Conservation (phyloP, 1,140 invertebrate genomes). For the Ostrea denselamellosa region DNA sequence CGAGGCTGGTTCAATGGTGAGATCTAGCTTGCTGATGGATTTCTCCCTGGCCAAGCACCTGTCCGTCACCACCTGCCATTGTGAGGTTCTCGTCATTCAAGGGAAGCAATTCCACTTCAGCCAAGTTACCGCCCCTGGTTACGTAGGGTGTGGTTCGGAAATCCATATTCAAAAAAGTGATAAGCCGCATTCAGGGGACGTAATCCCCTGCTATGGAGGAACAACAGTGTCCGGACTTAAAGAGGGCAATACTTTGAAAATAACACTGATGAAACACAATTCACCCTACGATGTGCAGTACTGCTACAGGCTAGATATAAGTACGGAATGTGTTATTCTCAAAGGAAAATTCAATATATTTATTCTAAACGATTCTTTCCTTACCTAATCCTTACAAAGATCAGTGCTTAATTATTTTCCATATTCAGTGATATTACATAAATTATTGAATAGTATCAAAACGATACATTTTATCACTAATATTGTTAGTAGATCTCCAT, state of each 20-base stretch:
- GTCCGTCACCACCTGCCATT: conserved; percentile 17
- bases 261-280: conserved; percentile 18
- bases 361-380: too few species aligned
- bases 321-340: not conserved
- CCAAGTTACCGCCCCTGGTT: conserved; percentile 41
- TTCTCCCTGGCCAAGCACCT: conserved; percentile 34
- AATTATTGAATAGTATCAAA: too few species aligned
- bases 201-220: conserved; percentile 40
- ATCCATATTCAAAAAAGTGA: conserved; percentile 42
- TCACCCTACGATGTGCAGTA: conserved; percentile 38
- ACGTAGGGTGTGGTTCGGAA: conserved; percentile 46
- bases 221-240: conserved; percentile 31
- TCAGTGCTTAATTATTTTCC: too few species aligned
- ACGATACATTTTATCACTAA: too few species aligned
- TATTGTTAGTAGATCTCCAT: too few species aligned
- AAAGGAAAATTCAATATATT: too few species aligned
- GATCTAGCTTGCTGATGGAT: conserved; percentile 43
- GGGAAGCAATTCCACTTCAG: conserved; percentile 43
- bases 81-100: conserved; percentile 28
- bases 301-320: conserved; percentile 50
- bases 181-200: not conserved
- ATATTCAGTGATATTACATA: too few species aligned
- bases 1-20: not conserved
- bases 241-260: conserved; percentile 43
- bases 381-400: too few species aligned